Evolutionary conservation across 2,113 vertebrate species (phyloP), one percentile per base, ranked within the genome.

Genomic region (Amblyornis subalaris): DNA sequence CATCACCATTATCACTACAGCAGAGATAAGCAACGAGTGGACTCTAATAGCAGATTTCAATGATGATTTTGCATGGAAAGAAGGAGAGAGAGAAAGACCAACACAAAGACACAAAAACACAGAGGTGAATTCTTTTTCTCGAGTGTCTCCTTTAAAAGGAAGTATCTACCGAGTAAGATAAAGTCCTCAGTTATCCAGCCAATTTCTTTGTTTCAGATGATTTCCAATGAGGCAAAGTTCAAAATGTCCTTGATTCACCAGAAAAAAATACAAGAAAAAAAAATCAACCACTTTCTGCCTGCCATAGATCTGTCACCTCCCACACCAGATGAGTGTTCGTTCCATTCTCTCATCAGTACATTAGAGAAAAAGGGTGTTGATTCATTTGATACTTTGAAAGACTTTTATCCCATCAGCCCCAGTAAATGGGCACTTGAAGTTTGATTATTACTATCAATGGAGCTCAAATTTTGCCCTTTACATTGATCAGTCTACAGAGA

Each of bases 61-160:
- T 90, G 92, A 95, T 96, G 96, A 94, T 90, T 93, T 92, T 95
- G 93, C 92, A 96, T 95, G 94, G 77, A 96, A 93, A 91, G 89
- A 65, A 95, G 57, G 53, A 97, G 85, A 93, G 91, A 96, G 4
- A 97, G 95, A 94, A 78, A 97, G 90, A 94, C 94, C 94, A 89
- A 96, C 95, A 95, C 88, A 96, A 94, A 96, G 87, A 96, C 94
- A 96, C 74, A 90, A 88, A 96, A 94, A 92, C 95, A 95, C 93
- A 95, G 84, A 91, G 94, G 93, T 91, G 94, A 96, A 84, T 96
- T 94, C 80, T 95, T 96, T 94, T 96, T 94, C 93, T 94, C 21
- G 86, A 96, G 77, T 93, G 90, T 93, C 89, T 94, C 86, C 89
- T 94, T 94, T 76, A 53, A 94, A 84, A 93, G 91, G 79, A 83